Evolutionary conservation across 2,113 vertebrate genomes (phyloP), one percentile per base, ranked within the genome.

Genomic region (Piaya cayana): DNA sequence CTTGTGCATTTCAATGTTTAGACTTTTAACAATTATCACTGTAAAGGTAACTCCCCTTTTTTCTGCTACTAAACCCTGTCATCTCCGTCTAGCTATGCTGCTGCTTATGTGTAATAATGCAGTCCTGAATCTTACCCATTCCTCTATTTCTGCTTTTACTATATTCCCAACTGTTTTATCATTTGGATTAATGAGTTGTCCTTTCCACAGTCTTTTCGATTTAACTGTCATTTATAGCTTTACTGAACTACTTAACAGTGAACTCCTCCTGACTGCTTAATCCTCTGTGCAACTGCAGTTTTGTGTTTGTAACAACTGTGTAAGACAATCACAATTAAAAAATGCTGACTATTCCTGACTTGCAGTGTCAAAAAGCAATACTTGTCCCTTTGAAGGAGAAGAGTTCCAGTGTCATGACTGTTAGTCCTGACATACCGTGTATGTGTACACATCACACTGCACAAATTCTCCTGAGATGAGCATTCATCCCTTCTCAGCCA

Each of bases 201-300:
- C 69, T 59, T 85, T 77, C 59, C 62, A 71, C 32, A 58, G 23
- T 50, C 72, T 59, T 87, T 52, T 53, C 21, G 17, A 68, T 4
- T 84, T 45, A 89, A 36, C 36, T 84, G 49, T 68, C 49, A 77
- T 58, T 81, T 67, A 64, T 12, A 19, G 59, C 34, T 53, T 68
- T 76, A 67, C 0, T 81, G 42, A 81, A 75, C 58, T 62, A 56
- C 42, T 64, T 3, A 1, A 32, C 0, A 4, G 16, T 60, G 49
- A 72, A 49, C 32, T 76, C 29, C 67, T 58, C 32, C 42, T 53
- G 34, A 72, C 37, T 26, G 30, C 18, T 76, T 53, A 29, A 26
- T 72, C 20, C 42, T n/a, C 52, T 68, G 63, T 45, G 43, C 36
- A 58, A 37, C 12, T 71, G 69, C 30, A 29, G 23, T 32, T 86